Conservation (phyloP, 2,113 vertebrate genomes). For the Antigone vipio region DNA sequence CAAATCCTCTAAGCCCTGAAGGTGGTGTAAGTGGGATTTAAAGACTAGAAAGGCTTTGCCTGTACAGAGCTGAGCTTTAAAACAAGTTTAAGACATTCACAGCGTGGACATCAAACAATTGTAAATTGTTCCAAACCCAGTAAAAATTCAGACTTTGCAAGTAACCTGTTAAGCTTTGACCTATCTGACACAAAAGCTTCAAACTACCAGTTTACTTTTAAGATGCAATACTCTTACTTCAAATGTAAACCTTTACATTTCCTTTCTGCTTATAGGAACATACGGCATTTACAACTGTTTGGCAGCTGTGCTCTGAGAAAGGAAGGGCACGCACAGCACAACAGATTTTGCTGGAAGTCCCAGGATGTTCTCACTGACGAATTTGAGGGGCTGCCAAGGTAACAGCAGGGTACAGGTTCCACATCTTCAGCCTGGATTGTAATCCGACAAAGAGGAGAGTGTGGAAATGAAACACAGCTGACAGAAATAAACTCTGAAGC, state of each 20-base stretch:
- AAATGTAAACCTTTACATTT: neutral
- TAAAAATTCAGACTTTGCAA: neutral
- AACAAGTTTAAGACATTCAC: neutral
- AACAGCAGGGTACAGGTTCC: slow-evolving; percentile 30
- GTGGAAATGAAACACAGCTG: neutral
- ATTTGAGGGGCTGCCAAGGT: slow-evolving; percentile 36
- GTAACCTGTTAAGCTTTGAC: neutral
- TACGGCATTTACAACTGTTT: slow-evolving; percentile 25
- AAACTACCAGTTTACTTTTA: neutral
- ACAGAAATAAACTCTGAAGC: slow-evolving; percentile 2
- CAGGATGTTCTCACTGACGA: neutral
- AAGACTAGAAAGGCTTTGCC: neutral
- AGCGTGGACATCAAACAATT: neutral
- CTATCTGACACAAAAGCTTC: neutral
- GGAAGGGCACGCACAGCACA: neutral
- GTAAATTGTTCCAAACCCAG: neutral
- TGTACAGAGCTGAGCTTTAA: neutral
- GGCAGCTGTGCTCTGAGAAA: slow-evolving; percentile 37
- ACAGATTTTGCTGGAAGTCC: slow-evolving; percentile 31
- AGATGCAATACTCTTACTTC: neutral
- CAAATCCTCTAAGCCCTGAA: neutral
- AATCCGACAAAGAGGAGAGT: neutral
- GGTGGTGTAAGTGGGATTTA: neutral
- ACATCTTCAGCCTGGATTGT: neutral
- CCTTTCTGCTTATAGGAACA: neutral